Conservation (phyloP, 2,888 invertebrate species). For the Poecilus cupreus region DNA sequence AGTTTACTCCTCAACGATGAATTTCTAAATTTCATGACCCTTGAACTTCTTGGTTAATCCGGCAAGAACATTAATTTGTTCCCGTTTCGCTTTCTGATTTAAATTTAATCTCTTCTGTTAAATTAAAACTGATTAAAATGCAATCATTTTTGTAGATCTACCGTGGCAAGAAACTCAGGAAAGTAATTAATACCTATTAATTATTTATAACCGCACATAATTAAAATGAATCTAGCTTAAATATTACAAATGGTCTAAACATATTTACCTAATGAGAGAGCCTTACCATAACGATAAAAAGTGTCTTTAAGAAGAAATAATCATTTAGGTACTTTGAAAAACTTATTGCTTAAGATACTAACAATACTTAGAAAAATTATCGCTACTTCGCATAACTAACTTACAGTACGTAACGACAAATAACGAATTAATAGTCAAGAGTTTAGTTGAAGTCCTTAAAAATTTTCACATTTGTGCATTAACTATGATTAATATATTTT, state of each 20-base stretch:
- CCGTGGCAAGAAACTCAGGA: background rate
- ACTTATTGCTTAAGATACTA: slow-evolving; percentile 31
- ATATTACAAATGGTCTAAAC: background rate
- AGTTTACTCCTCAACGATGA: background rate
- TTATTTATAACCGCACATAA: slow-evolving; percentile 12
- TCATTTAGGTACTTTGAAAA: background rate
- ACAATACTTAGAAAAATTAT: slow-evolving; percentile 20
- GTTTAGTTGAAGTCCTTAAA: background rate
- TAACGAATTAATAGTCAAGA: slow-evolving; percentile 7
- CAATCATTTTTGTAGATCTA: slow-evolving; percentile 28
- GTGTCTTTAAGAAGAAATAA: background rate
- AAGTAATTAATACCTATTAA: slow-evolving; percentile 2
- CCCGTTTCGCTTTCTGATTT: background rate
- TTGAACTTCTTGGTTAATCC: background rate
- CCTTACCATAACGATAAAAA: background rate
- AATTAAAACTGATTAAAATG: slow-evolving; percentile 30
- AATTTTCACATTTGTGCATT: slow-evolving; percentile 32
- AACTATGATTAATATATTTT: slow-evolving; percentile 29
- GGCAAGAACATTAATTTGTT: slow-evolving; percentile 23
- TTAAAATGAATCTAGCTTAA: background rate
- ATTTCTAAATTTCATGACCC: background rate
- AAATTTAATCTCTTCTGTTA: background rate
- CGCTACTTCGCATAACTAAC: background rate
- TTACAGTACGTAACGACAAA: slow-evolving; percentile 11
- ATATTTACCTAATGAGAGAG: background rate